Conservation (phyloP, 2,113 vertebrate species). For the Elephantulus edwardii region DNA sequence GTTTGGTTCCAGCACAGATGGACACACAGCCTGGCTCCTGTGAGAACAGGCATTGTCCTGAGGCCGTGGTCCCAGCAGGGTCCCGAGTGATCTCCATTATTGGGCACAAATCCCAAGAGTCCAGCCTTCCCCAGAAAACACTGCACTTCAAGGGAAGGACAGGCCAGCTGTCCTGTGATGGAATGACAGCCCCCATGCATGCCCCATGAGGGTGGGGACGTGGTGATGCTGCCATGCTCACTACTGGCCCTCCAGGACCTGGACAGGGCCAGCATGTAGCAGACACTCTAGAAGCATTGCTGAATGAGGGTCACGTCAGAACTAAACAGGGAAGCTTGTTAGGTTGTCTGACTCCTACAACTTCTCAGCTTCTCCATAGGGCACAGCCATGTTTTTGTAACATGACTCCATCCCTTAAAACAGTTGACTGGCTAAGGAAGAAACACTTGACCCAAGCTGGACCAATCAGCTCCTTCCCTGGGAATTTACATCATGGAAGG, state of each 20-base stretch:
- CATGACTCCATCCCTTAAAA: not conserved
- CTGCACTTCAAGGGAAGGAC: too few species aligned
- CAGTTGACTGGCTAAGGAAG: not conserved
- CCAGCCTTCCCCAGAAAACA: not conserved
- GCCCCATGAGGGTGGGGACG: not conserved
- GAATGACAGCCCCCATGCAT: fast-evolving
- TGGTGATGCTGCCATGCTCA: fast-evolving
- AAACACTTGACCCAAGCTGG: not conserved
- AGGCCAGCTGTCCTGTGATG: not conserved
- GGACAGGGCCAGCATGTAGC: fast-evolving
- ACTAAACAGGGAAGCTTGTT: fast-evolving
- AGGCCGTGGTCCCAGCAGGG: not conserved
- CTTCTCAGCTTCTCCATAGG: not conserved
- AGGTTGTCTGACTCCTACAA: fast-evolving
- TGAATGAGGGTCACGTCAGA: fast-evolving
- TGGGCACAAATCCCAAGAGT: not conserved
- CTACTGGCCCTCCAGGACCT: not conserved
- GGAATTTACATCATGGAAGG: not conserved
- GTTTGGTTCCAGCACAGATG: not conserved
- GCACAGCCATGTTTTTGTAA: not conserved
- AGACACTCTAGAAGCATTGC: not conserved
- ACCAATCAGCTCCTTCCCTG: not conserved
- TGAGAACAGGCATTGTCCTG: fast-evolving
- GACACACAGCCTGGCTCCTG: fast-evolving
- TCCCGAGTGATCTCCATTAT: not conserved